These are phyloP conservation scores for Tragelaphus scriptus DNA, from an alignment of 2,113 vertebrate genomes.

Conservation along the genomic window DNA sequence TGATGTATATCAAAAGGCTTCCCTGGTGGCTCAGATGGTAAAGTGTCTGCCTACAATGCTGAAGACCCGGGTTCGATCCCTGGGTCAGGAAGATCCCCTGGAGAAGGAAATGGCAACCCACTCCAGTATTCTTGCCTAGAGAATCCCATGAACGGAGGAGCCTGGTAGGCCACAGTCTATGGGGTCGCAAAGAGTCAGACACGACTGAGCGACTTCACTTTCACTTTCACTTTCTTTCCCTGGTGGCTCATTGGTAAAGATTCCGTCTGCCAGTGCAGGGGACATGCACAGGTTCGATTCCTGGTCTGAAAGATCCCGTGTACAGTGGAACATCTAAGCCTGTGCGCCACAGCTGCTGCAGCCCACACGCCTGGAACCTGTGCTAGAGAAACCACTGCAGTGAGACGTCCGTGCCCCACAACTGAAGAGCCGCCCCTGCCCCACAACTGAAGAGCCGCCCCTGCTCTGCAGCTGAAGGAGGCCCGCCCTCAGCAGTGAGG, in stretches of 20 bases:
- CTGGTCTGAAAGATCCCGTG: not conserved
- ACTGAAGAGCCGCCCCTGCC: not conserved
- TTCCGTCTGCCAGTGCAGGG: not conserved
- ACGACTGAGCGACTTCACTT: too few relatives aligned
- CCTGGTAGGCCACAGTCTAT: too few relatives aligned
- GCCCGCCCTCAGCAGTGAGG: not conserved
- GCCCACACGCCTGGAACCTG: not conserved
- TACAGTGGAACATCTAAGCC: not conserved
- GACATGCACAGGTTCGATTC: not conserved
- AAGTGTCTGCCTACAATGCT: too few relatives aligned
- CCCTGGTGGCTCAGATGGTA: not conserved
- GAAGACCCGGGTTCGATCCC: too few relatives aligned
- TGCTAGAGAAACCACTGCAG: not conserved
- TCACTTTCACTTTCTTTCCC: too few relatives aligned
- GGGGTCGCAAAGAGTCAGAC: too few relatives aligned
- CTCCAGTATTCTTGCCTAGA: too few relatives aligned
- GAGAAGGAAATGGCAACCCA: too few relatives aligned
- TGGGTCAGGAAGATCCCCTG: too few relatives aligned
- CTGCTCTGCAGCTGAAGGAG: fast-evolving
- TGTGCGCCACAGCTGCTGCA: not conserved
- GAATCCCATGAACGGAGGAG: too few relatives aligned
- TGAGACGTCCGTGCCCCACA: not conserved
- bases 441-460: not conserved
- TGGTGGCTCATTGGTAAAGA: not conserved
- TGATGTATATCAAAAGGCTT: not conserved